A percentile compares a stretch with the other conserved stretches of the same genome.
Conservation (phyloP, 1,140 invertebrate species). For the Panulirus ornatus region DNA sequence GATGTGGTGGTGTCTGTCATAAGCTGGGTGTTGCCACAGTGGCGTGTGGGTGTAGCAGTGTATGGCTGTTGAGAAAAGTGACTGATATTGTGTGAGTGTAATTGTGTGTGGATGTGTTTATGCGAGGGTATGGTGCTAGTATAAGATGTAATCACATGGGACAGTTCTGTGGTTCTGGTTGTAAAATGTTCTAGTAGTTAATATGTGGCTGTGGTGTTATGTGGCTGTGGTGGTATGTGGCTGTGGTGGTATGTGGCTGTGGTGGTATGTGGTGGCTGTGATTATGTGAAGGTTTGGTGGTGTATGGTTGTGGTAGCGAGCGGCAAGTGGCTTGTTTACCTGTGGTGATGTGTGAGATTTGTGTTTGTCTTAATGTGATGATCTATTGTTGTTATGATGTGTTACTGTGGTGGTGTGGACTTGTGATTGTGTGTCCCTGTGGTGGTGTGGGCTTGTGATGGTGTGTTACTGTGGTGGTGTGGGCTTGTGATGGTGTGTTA, state of each 20-base stretch:
- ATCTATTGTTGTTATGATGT: not conserved
- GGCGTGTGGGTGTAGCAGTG: too few species aligned
- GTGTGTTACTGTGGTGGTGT: not conserved
- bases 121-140: too few species aligned
- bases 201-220: too few species aligned
- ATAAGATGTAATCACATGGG: too few species aligned
- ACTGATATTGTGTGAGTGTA: too few species aligned
- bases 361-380: not conserved
- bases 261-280: not conserved
- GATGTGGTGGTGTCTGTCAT: too few species aligned
- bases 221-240: not conserved
- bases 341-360: not conserved
- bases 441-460: conserved; percentile 12
- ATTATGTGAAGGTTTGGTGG: not conserved
- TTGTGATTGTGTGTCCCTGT: not conserved
- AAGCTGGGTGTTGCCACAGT: too few species aligned
- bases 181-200: too few species aligned
- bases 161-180: too few species aligned
- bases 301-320: not conserved
- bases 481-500: not conserved
- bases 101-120: too few species aligned
- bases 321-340: too few species aligned
- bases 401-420: not conserved
- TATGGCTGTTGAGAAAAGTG: too few species aligned
- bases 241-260: not conserved